Percentiles rank a stretch among this genome's conserved stretches.
phyloP scores from a whole-genome alignment of 2,888 invertebrate species.

The Dexiosoma caninum region DNA sequence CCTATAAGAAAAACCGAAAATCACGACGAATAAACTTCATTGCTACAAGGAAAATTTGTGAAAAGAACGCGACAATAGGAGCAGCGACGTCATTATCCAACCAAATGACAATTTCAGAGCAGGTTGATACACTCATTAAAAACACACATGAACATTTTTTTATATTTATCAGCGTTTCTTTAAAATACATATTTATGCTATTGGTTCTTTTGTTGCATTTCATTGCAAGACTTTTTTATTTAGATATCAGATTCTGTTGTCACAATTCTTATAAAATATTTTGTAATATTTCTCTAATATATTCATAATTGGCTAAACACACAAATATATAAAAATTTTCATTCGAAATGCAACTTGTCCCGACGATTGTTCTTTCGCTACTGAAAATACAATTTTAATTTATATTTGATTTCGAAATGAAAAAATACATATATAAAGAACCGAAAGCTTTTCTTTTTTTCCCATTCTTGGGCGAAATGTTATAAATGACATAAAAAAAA shows the following conservation, averaged over 20 bases:
- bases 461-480: conserved; percentile 36
- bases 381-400: conserved; percentile 40
- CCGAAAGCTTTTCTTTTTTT: conserved; percentile 8
- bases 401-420: conserved; percentile 19
- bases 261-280: neutral
- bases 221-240: neutral
- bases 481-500: neutral
- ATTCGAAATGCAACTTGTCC: conserved; percentile 49
- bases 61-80: conserved; percentile 20
- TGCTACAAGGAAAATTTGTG: neutral
- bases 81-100: conserved; percentile 42
- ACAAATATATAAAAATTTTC: neutral
- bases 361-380: conserved; percentile 57
- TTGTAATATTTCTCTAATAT: neutral
- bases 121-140: conserved; percentile 57
- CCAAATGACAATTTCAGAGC: conserved; percentile 58
- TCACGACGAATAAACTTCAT: conserved; percentile 40
- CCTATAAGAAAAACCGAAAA: neutral
- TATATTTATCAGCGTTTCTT: neutral
- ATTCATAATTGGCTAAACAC: conserved; percentile 24
- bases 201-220: neutral
- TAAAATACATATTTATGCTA: neutral
- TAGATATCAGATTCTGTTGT: neutral
- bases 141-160: neutral
- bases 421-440: neutral